Percentiles rank a stretch among this genome's conserved stretches.
These are phyloP conservation scores for Coleophora flavipennella DNA, from an alignment of 2,888 invertebrate genomes.

Conservation along the genomic window DNA sequence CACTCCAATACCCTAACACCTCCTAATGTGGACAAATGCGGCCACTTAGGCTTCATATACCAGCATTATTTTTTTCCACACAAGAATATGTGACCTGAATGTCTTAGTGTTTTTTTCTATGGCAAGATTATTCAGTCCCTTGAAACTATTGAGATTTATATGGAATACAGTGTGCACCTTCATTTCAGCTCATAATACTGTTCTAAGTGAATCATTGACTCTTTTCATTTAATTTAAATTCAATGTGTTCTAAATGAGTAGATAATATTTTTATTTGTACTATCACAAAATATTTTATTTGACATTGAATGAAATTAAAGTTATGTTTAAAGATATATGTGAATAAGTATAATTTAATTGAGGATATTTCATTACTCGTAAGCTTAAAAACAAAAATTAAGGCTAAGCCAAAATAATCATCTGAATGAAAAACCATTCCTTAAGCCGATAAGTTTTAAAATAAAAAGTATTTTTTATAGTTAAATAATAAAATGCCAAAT, in stretches of 20 bases:
- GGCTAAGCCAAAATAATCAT: conserved; percentile 44
- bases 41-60: too few species aligned
- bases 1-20: too few species aligned
- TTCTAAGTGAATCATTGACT: conserved; percentile 32
- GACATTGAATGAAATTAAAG: conserved; percentile 15
- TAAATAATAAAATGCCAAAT: conserved; percentile 37
- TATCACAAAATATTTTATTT: conserved; percentile 50
- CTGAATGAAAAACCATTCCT: conserved; percentile 21
- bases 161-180: conserved; percentile 10
- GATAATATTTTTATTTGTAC: conserved; percentile 61
- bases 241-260: conserved; percentile 25
- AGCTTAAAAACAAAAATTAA: conserved; percentile 35
- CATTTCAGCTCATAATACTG: conserved; percentile 48
- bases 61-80: too few species aligned
- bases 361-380: conserved; percentile 21
- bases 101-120: neutral
- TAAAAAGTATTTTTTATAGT: conserved; percentile 32
- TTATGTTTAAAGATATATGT: conserved; percentile 9
- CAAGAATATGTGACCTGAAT: too few species aligned
- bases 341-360: conserved; percentile 10
- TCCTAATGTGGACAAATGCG: too few species aligned
- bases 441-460: conserved; percentile 38
- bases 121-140: conserved; percentile 11
- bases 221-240: conserved; percentile 23
- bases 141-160: conserved; percentile 1